Evolutionary conservation across 1,140 invertebrate species (phyloP).

Genomic region (Ericerus pela): DNA sequence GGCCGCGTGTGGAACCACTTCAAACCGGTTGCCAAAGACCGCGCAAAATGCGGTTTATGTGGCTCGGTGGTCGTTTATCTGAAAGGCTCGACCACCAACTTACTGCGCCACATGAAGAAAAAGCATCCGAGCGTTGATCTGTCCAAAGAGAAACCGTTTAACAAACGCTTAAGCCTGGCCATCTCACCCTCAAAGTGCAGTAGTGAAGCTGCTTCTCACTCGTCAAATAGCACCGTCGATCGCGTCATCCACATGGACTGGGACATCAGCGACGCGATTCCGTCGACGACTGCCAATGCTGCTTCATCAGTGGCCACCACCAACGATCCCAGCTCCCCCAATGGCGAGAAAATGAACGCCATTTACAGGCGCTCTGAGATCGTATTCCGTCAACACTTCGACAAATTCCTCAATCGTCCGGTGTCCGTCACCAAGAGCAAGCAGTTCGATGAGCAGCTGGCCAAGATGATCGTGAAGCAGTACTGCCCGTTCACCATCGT

Average conservation of each 20-base stretch:
- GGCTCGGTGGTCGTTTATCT: background rate
- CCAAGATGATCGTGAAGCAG: conserved; percentile 24
- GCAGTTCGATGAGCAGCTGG: conserved; percentile 20
- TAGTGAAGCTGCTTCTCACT: background rate
- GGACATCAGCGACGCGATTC: background rate
- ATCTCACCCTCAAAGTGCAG: background rate
- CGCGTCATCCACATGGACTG: background rate
- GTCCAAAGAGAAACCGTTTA: conserved; percentile 3
- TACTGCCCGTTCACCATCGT: conserved; percentile 24
- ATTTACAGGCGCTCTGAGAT: conserved; percentile 2
- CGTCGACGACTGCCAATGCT: background rate
- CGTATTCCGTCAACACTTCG: conserved; percentile 8
- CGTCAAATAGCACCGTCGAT: background rate
- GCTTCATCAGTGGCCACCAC: background rate
- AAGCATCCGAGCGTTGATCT: conserved; percentile 15
- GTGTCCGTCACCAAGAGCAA: conserved; percentile 14
- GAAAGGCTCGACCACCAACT: conserved; percentile 16
- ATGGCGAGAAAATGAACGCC: background rate
- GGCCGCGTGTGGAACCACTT: conserved; percentile 13
- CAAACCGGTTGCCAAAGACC: background rate
- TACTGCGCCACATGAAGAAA: conserved; percentile 14
- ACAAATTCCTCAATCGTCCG: conserved; percentile 5
- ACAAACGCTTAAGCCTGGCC: background rate
- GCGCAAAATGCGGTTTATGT: conserved; percentile 8
- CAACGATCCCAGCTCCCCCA: background rate